Base-by-base conservation (phyloP, 2,888 invertebrate species). In the Atethmia centrago region DNA sequence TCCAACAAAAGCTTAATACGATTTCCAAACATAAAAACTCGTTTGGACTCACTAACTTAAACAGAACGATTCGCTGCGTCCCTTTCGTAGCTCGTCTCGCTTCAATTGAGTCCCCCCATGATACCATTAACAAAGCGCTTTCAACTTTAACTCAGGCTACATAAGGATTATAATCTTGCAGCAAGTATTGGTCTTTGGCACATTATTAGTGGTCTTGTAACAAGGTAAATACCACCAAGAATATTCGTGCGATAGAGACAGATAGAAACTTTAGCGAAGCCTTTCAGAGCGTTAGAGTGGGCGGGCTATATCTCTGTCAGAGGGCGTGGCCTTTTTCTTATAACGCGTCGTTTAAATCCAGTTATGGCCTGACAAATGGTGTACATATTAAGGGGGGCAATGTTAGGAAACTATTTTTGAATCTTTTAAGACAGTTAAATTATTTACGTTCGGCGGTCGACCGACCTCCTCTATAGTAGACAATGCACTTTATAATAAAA, bases 361-460 rank as follows among this genome's bases (percentile, higher is more conserved):
- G 96, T 96, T 96, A 96, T 95, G 95, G 95, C 90, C 96, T 96
- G 96, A 95, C 95, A 96, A 96, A 96, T 96, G 96, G 96, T 95
- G 94, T 94, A 95, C 95, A 95, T 95, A 96, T 96, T 95, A 95
- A 94, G 94, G 95, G 95, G 95, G 96, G 96, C 94, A 95, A 95
- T 95, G 96, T 95, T 95, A 95, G 95, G 93, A 96, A 95, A 96
- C 96, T 96, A 96, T 96, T 96, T 96, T 96, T 96, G 96, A 96
- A 96, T 96, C 96, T 96, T 96, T 96, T 96, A 96, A 96, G 96
- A 96, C 95, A 95, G 95, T 95, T 96, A 95, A 96, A 96, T 96
- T 96, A 96, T 96, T 96, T 96, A 96, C 93, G 94, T 94, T 92
- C 92, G 91, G 92, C 89, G 95, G 95, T 93, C 93, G 92, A 92